A percentile compares a stretch with the other conserved stretches of the same genome.
Conservation (phyloP, 35 echinoderm and acorn worm genomes). For the Strongylocentrotus purpuratus region DNA sequence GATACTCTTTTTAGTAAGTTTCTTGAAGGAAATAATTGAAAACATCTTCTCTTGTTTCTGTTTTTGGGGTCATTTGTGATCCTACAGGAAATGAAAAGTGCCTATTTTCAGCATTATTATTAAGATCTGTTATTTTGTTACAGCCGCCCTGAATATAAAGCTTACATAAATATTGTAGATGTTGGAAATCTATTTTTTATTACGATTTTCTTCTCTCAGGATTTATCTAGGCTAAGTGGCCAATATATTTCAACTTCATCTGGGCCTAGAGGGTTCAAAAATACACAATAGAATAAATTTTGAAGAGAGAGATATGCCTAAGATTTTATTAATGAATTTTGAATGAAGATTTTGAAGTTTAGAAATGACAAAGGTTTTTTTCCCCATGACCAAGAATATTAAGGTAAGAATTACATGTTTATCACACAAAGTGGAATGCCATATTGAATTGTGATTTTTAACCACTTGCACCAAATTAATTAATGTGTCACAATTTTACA, state of each 20-base stretch:
- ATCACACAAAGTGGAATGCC: neutral
- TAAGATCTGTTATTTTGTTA: too few relatives aligned
- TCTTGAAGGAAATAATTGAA: neutral
- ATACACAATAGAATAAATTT: too few relatives aligned
- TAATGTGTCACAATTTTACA: neutral
- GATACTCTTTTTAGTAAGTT: neutral
- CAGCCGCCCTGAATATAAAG: too few relatives aligned
- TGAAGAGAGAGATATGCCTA: neutral
- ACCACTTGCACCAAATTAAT: slow-evolving; percentile 18
- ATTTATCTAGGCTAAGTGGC: too few relatives aligned
- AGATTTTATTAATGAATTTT: neutral
- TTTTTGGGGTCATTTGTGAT: neutral
- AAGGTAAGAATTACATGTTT: neutral
- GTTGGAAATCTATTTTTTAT: too few relatives aligned
- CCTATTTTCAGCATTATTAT: too few relatives aligned
- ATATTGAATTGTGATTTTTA: neutral
- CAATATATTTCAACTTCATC: too few relatives aligned
- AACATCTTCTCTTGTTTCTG: neutral
- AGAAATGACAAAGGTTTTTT: neutral
- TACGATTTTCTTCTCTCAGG: too few relatives aligned
- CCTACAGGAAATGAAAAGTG: too few relatives aligned
- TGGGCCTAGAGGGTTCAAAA: too few relatives aligned
- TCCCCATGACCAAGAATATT: neutral
- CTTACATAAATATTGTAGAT: too few relatives aligned
- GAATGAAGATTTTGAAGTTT: neutral